Base-by-base conservation (phyloP, 2,113 vertebrate species). In the Regulus satrapa region DNA sequence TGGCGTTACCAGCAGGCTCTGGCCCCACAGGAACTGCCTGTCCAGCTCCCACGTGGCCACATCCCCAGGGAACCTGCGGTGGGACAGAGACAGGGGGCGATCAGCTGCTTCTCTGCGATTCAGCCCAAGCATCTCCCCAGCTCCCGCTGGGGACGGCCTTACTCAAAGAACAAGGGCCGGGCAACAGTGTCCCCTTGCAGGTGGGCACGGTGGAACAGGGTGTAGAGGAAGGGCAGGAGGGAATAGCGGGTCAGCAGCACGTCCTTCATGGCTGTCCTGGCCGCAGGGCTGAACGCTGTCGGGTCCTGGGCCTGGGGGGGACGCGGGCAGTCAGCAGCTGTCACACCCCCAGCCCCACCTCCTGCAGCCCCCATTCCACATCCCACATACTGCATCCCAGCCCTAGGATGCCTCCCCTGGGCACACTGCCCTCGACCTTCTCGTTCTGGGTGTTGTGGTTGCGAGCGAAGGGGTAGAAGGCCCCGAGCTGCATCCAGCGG, bases 401-500 rank as follows among this genome's bases (percentile, higher is more conserved):
- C 36, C 71, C 51, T 3, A 15, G 49, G 66, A 40, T 20, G 54
- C 80, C 67, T 84, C 80, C 90, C 85, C 36, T 1, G 1, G 45
- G 36, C 54, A 76, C 3, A 1, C 38, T 41, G 51, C 67, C 56
- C 66, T 29, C 1, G 3, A 98, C 98, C 98, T 98, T 87, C 83
- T 98, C 97, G 0, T 97, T 92, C 45, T 98, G 96, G 59, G 95
- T 63, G 59, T 99, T 99, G 97, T 99, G 99, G 96, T 99, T 99
- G 75, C 99, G 98, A 13, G 98, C 91, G n/a, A 99, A 99, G 14
- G 98, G 99, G 80, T 99, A 99, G 95, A 99, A 99, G 28, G 98
- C 98, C 2, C 98, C 98, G 2, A 99, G 98, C 95, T 99, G 98
- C 18, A 97, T 99, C 99, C 99, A 99, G 56, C 98, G 98, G 41